These are phyloP conservation scores for Neosilurus mollespiculum DNA, from an alignment of 2,797 vertebrate genomes.

Conservation along the genomic window DNA sequence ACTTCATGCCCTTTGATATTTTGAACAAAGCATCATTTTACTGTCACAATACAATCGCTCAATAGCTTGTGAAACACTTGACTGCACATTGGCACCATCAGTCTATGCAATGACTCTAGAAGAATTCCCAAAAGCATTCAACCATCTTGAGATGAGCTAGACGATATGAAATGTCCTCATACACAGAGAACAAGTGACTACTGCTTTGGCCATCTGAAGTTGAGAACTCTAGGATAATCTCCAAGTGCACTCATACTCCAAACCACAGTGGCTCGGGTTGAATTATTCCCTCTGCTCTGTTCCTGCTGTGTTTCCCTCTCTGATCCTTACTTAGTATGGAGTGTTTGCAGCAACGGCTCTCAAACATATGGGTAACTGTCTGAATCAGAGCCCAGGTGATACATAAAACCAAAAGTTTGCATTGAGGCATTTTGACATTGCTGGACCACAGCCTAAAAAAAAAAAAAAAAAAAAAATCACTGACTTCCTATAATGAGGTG, in stretches of 20 bases:
- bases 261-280: constrained; percentile 14
- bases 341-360: not conserved
- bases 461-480: not conserved
- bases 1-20: constrained; percentile 15
- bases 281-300: constrained; percentile 49
- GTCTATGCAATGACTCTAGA: constrained; percentile 22
- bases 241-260: not conserved
- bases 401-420: not conserved
- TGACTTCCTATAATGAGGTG: constrained; percentile 9
- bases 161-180: constrained; percentile 19
- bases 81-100: not conserved
- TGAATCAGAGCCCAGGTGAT: constrained; percentile 22
- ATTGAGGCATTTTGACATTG: constrained; percentile 11
- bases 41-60: constrained; percentile 3
- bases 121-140: constrained; percentile 18
- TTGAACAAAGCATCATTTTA: constrained; percentile 23
- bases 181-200: constrained; percentile 30
- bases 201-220: not conserved
- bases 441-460: constrained; percentile 5
- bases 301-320: constrained; percentile 11
- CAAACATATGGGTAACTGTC: constrained; percentile 3
- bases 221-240: not conserved
- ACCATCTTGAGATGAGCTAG: not conserved
- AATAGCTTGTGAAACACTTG: constrained; percentile 16
- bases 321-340: not conserved